Conservation (phyloP, 2,888 invertebrate genomes). For the Pterostichus niger region DNA sequence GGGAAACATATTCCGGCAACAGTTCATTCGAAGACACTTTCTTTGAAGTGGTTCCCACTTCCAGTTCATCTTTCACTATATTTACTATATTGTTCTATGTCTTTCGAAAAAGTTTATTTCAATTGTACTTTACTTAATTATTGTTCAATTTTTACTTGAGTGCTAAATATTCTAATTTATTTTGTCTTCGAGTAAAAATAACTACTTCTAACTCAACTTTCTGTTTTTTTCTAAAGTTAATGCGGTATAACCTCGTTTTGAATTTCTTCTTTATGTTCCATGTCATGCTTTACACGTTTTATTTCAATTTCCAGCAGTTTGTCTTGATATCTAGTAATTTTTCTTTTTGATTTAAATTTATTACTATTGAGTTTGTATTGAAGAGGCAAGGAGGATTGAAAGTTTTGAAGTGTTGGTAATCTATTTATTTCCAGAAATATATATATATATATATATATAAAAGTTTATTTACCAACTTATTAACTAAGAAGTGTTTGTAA, state of each 20-base stretch:
- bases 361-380: not conserved
- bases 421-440: not conserved
- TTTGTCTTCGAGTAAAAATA: not conserved
- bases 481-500: too few relatives aligned
- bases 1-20: conserved; percentile 19
- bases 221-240: conserved; percentile 17
- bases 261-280: conserved; percentile 9
- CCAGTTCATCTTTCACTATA: not conserved
- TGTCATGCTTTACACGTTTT: not conserved
- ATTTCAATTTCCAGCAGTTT: not conserved
- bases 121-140: not conserved
- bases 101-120: not conserved
- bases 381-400: not conserved
- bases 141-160: not conserved
- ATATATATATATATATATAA: not conserved
- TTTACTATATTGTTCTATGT: too few relatives aligned
- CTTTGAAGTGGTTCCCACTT: not conserved
- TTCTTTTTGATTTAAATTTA: not conserved
- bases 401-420: not conserved
- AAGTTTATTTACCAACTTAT: conserved; percentile 10
- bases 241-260: not conserved
- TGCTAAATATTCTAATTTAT: not conserved
- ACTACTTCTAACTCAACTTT: conserved; percentile 25
- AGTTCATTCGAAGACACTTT: conserved; percentile 22
- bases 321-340: not conserved